phyloP scores from a whole-genome alignment of 2,797 vertebrate genomes.

The Anguilla anguilla region DNA sequence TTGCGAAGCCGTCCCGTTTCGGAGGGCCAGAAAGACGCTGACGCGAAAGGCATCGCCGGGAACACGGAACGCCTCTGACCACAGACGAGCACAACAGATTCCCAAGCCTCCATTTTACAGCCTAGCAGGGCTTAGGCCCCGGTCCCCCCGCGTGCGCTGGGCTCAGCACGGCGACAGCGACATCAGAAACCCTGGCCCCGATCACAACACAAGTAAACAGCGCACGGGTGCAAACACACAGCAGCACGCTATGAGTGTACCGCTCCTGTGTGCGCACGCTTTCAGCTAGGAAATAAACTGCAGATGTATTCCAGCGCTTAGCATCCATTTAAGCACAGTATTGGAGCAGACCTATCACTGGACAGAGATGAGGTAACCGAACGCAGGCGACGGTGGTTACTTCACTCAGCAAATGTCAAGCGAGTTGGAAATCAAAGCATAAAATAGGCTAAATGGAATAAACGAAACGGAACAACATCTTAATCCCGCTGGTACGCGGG shows the following conservation, averaged over 20 bases:
- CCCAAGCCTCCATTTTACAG: not conserved
- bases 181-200: not conserved
- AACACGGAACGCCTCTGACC: not conserved
- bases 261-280: not conserved
- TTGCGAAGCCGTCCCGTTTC: not conserved
- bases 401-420: not conserved
- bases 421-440: not conserved
- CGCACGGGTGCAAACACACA: not conserved
- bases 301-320: not conserved
- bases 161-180: not conserved
- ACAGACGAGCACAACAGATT: constrained; percentile 6
- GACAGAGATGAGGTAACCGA: not conserved
- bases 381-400: not conserved
- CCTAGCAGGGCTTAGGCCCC: not conserved
- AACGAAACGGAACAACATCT: not conserved
- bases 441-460: not conserved
- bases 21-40: constrained; percentile 3
- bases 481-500: not conserved
- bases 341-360: not conserved
- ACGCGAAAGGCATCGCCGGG: not conserved
- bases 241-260: not conserved
- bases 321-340: too few species aligned
- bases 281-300: not conserved
- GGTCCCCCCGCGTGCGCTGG: not conserved
- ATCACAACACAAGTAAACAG: not conserved